Evolutionary conservation across 2,888 invertebrate genomes (phyloP).

Genomic region (Galeopsomyia nigrocyanea): DNA sequence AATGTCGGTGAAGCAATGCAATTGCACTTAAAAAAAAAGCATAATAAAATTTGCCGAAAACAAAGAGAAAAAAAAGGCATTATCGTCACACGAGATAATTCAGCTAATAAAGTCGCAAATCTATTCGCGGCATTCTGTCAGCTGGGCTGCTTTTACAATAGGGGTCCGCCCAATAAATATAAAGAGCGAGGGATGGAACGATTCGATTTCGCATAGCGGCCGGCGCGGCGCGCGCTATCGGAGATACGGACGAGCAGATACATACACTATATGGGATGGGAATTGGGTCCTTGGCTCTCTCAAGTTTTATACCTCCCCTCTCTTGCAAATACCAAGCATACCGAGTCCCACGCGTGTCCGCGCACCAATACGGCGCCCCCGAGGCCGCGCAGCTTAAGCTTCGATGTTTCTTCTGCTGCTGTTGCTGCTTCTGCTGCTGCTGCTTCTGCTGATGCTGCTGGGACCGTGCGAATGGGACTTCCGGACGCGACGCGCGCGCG

Average conservation of each 20-base stretch:
- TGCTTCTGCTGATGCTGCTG: neutral
- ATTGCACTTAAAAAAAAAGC: too few species aligned
- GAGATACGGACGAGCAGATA: neutral
- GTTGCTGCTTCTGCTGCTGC: constrained; percentile 1
- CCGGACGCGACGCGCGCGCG: constrained; percentile 40
- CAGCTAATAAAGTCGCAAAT: constrained; percentile 44
- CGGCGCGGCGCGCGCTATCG: constrained; percentile 8
- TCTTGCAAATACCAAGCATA: constrained; percentile 43
- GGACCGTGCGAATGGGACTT: constrained; percentile 50
- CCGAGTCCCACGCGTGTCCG: constrained; percentile 47
- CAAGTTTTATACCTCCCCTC: neutral
- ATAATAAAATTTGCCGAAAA: too few species aligned
- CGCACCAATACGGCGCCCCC: constrained; percentile 46
- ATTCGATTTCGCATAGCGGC: neutral
- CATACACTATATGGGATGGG: constrained; percentile 25
- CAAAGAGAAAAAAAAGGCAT: constrained; percentile 4
- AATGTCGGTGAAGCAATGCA: too few species aligned
- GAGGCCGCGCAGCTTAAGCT: constrained; percentile 23
- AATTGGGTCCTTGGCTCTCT: constrained; percentile 34
- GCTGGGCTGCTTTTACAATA: neutral
- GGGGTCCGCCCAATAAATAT: constrained; percentile 32
- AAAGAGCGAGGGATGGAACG: constrained; percentile 4
- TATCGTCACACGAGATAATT: constrained; percentile 32
- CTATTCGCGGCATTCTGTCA: constrained; percentile 36
- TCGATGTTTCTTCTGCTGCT: constrained; percentile 20